Evolutionary conservation across 1,140 invertebrate genomes (phyloP).

Genomic region (Battus philenor): DNA sequence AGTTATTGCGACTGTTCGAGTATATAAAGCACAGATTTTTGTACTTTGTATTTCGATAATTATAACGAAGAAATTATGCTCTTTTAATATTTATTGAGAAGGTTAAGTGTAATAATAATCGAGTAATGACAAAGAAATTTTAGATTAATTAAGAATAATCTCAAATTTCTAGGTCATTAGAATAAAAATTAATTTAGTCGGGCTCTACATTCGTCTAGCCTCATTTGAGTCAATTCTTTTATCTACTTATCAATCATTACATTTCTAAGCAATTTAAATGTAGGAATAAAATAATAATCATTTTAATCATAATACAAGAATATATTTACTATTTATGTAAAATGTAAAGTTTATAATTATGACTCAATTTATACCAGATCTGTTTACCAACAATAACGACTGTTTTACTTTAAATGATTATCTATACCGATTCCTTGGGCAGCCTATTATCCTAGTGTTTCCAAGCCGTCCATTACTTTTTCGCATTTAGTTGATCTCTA

Average conservation of each 20-base stretch:
- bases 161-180: too few species aligned
- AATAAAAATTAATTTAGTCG: slow-evolving; percentile 12
- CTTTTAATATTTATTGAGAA: background rate
- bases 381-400: slow-evolving; percentile 31
- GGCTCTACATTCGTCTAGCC: slow-evolving; percentile 19
- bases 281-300: slow-evolving; percentile 37
- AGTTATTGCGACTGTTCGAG: too few species aligned
- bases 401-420: slow-evolving; percentile 10
- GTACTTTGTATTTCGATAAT: too few species aligned
- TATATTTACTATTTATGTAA: slow-evolving; percentile 20
- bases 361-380: background rate
- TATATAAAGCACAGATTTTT: too few species aligned
- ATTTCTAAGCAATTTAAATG: slow-evolving; percentile 46
- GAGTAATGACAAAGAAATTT: background rate
- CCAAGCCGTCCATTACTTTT: slow-evolving; percentile 63
- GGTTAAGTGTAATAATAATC: slow-evolving; percentile 1
- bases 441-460: slow-evolving; percentile 42
- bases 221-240: slow-evolving; percentile 59
- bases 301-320: slow-evolving; percentile 29
- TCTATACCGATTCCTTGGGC: slow-evolving; percentile 12
- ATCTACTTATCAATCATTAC: slow-evolving; percentile 31
- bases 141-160: background rate
- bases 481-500: slow-evolving; percentile 35
- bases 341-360: slow-evolving; percentile 18
- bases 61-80: too few species aligned